These are phyloP conservation scores for Pyrrhura leucotis DNA, from an alignment of 2,797 vertebrate species.

Conservation along the genomic window DNA sequence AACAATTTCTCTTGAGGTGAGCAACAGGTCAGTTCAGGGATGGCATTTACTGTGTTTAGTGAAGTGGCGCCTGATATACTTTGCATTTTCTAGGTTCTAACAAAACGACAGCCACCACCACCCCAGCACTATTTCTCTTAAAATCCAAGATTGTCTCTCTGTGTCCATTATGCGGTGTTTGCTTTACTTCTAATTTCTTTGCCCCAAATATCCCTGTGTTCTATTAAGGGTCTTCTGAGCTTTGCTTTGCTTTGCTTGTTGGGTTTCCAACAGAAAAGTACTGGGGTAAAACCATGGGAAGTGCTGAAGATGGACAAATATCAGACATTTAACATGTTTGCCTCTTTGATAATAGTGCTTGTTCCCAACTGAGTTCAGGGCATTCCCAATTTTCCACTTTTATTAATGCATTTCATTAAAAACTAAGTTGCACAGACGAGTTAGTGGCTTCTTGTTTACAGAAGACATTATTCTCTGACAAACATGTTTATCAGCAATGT, in stretches of 20 bases:
- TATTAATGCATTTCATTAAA: neutral
- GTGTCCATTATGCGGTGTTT: neutral
- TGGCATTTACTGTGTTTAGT: neutral
- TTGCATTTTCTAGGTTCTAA: neutral
- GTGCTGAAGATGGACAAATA: neutral
- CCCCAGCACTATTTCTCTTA: neutral
- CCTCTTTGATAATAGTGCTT: neutral
- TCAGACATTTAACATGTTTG: neutral
- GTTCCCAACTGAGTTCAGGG: neutral
- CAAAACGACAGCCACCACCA: neutral
- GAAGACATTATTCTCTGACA: neutral
- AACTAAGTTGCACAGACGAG: neutral
- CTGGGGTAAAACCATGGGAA: neutral
- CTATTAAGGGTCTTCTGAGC: neutral
- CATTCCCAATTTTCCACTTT: neutral
- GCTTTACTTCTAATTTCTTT: neutral
- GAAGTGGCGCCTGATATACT: neutral
- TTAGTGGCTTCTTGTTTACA: neutral
- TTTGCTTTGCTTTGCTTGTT: neutral
- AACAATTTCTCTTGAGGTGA: neutral
- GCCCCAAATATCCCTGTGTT: neutral
- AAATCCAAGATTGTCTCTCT: neutral
- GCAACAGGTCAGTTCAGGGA: neutral
- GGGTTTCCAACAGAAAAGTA: neutral
- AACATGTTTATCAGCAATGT: neutral